Percentiles rank a stretch among this genome's conserved stretches.
These are phyloP conservation scores for Aphodius granarius DNA, from an alignment of 2,888 invertebrate genomes.

Conservation along the genomic window DNA sequence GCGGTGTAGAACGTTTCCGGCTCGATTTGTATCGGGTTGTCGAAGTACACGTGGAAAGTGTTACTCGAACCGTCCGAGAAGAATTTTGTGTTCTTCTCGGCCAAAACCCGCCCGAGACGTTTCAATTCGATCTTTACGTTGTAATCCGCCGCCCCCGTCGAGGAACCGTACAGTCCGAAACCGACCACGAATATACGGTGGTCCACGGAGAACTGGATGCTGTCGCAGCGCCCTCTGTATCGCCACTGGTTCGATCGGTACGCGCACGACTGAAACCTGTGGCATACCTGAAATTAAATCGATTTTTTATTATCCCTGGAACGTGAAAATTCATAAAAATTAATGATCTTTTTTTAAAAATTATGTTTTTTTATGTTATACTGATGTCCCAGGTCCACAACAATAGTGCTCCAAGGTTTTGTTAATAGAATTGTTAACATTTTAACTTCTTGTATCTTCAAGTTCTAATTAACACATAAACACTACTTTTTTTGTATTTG, in stretches of 20 bases:
- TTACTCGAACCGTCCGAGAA: constrained; percentile 96
- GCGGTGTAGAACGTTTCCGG: constrained; percentile 94
- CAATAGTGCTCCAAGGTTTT: too few species aligned
- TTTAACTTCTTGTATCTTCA: too few species aligned
- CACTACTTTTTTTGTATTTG: too few species aligned
- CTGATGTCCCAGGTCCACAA: too few species aligned
- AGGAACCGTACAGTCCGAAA: constrained; percentile 94
- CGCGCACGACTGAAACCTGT: constrained; percentile 94
- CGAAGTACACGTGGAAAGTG: constrained; percentile 88
- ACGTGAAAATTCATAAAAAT: background rate
- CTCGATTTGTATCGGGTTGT: constrained; percentile 86
- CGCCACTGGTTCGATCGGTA: constrained; percentile 98
- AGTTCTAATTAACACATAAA: too few species aligned
- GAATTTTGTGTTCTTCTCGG: constrained; percentile 91
- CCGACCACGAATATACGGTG: constrained; percentile 94
- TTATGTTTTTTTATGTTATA: background rate
- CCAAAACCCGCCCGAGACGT: constrained; percentile 82
- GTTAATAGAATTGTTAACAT: too few species aligned
- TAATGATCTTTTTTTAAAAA: too few species aligned
- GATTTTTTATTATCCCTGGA: background rate
- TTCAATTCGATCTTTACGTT: constrained; percentile 93
- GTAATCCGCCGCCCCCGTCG: constrained; percentile 94
- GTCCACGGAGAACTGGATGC: constrained; percentile 96
- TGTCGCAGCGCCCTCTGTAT: constrained; percentile 93
- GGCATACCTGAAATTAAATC: constrained; percentile 72